Base-by-base conservation (phyloP, 2,113 vertebrate species). In the Cichladusa arquata region DNA sequence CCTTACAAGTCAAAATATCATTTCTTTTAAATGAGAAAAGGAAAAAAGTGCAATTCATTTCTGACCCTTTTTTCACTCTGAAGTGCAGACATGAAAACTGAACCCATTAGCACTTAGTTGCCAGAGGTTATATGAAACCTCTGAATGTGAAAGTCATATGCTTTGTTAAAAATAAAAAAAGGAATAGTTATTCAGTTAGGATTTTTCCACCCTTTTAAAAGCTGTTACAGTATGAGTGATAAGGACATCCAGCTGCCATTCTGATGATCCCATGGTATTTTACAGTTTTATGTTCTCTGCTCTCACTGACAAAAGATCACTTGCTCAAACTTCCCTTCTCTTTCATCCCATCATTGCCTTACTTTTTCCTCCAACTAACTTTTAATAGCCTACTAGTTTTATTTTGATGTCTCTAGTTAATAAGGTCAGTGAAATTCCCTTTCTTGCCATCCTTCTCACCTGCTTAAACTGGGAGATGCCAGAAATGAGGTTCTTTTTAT, bases 1-100 rank as follows among this genome's bases (percentile, higher is more conserved):
- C 70, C 85, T 91, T 90, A 25, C 56, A 90, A 95, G 84, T 93
- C 81, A 96, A 97, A 95, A 91, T 86, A 94, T 50, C 33, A 34
- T 33, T 93, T 80, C 23, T 91, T 93, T 92, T 54, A 92, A 92
- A 82, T 19, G 71, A 90, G 70, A 64, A 76, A 51, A 73, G 28
- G 26, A 72, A 94, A 93, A 93, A 93, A 96, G 86, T 70, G 60
- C 66, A 78, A n/a, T 51, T 54, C 31, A 11, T 88, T 96, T 85
- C 62, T 87, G 62, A 93, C 70, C 54, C 14, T 44, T 93, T 92
- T 89, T 76, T 93, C 53, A 79, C 66, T 85, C 83, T 50, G 70
- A 91, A 85, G 66, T 40, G 78, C 62, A 89, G 89, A 96, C 69
- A 44, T 73, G 86, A 92, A 95, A 94, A 95, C 51, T 50, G 80